phyloP scores from a whole-genome alignment of 2,888 invertebrate genomes.

The Eupithecia insigniata region DNA sequence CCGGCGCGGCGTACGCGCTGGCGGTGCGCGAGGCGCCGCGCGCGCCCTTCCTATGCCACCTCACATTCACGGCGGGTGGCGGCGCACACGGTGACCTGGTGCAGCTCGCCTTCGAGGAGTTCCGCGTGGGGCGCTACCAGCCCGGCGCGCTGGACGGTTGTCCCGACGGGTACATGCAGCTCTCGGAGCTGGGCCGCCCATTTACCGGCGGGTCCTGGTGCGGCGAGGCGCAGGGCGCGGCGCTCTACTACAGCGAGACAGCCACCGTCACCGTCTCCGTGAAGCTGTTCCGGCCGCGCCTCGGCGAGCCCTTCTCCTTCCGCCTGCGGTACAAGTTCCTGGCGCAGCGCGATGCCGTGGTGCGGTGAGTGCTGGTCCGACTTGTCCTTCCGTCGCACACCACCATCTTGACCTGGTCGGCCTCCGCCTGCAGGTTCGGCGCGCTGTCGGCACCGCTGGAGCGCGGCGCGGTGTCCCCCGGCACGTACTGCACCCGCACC shows the following conservation, averaged over 20 bases:
- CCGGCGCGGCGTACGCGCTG: constrained; percentile 91
- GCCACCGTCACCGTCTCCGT: constrained; percentile 94
- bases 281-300: constrained; percentile 89
- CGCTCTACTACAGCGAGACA: constrained; percentile 95
- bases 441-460: constrained; percentile 90
- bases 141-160: constrained; percentile 89
- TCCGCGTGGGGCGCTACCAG: constrained; percentile 93
- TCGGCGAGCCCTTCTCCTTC: constrained; percentile 91
- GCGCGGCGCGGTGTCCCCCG: constrained; percentile 92
- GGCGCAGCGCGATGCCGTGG: constrained; percentile 90
- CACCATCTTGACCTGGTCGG: neutral
- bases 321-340: constrained; percentile 92
- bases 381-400: too few species aligned
- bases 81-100: constrained; percentile 94
- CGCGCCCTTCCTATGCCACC: constrained; percentile 94
- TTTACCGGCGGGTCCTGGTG: constrained; percentile 97
- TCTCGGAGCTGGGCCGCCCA: constrained; percentile 93
- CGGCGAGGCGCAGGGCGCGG: constrained; percentile 91
- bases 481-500: constrained; percentile 92
- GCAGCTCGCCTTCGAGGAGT: constrained; percentile 94
- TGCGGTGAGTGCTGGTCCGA: constrained; percentile 80
- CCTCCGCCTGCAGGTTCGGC: constrained; percentile 84
- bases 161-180: constrained; percentile 94
- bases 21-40: constrained; percentile 90
- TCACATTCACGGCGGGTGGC: constrained; percentile 96